A percentile compares a stretch with the other conserved stretches of the same genome.
Conservation (phyloP, 2,888 invertebrate species). For the Disparrhopalites patrizii region DNA sequence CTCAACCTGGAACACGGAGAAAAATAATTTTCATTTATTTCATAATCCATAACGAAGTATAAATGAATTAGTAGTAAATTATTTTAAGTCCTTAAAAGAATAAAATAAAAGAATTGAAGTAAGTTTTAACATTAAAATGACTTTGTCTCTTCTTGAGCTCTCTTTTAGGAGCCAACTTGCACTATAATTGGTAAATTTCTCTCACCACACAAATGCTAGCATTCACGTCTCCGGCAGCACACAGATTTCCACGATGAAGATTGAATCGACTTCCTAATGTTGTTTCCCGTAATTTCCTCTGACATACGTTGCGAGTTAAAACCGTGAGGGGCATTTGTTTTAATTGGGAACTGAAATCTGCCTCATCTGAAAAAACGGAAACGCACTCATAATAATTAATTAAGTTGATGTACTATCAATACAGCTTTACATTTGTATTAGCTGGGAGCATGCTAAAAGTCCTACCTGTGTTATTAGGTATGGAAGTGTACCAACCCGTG, state of each 20-base stretch:
- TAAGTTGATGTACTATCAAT: no score
- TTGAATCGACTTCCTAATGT: neutral
- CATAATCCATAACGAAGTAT: no score
- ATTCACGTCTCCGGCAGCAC: constrained; percentile 11
- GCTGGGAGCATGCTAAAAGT: no score
- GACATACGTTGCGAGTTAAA: neutral
- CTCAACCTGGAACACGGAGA: constrained; percentile 15
- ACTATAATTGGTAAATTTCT: neutral
- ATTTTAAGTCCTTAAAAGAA: neutral
- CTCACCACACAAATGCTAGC: constrained; percentile 8
- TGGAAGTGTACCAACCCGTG: constrained; percentile 17
- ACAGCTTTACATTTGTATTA: no score
- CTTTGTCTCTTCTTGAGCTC: no score
- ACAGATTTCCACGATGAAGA: constrained; percentile 10
- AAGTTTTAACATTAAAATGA: neutral
- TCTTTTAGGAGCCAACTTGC: no score
- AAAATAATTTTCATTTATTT: no score
- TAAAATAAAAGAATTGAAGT: neutral
- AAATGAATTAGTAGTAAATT: neutral
- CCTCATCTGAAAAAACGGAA: neutral
- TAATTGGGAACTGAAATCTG: neutral
- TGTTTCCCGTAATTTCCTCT: constrained; percentile 6
- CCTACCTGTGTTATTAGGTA: neutral
- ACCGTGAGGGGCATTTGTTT: constrained; percentile 13
- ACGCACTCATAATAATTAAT: neutral